Evolutionary conservation across 2,888 invertebrate genomes (phyloP), one percentile per base, ranked within the genome.

Genomic region (Phaedon cochleariae): DNA sequence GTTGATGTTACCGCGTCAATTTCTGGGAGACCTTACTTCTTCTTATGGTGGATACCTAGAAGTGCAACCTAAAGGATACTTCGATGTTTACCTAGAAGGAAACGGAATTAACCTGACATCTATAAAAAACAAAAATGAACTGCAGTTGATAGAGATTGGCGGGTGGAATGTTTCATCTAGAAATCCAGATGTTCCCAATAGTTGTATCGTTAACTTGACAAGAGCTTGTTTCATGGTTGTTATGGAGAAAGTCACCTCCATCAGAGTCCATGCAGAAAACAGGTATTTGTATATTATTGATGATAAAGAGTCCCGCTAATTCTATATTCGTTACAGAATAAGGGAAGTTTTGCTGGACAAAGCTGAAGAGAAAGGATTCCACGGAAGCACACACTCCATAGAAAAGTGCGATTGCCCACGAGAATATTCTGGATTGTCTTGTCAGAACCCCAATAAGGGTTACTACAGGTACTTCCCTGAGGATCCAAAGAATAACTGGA

Each of bases 21-120:
- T 97, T 82, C 87, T 92, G 12, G 96, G 95, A 0, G 98, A 98
- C 83, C 86, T 92, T 81, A 91, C 95, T 15, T 87, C 92, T 68
- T 96, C 97, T 20, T 98, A 98, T 83, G 96, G 96, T 22, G 98
- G 98, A 3, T 90, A 90, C 69, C 84, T 98, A 53, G 87, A 92
- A 69, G 97, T 97, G 81, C 87, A 88, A 0, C 88, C 91, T 59
- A 86, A 86, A 34, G 85, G 89, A 18, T 87, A 89, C 31, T 81
- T 81, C 20, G 81, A 84, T 59, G 92, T 97, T 4, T 91, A 95
- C 76, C 84, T 98, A 48, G 92, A 95, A 78, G 94, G 92, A 53
- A 82, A 83, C 64, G 88, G 22, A 90, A 90, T 80, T 82, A 88
- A 74, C 15, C 53, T 80, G 22, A 65, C 73, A 26, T 70, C 74